These are phyloP conservation scores for Halesus radiatus DNA, from an alignment of 1,140 invertebrate genomes.

Conservation along the genomic window DNA sequence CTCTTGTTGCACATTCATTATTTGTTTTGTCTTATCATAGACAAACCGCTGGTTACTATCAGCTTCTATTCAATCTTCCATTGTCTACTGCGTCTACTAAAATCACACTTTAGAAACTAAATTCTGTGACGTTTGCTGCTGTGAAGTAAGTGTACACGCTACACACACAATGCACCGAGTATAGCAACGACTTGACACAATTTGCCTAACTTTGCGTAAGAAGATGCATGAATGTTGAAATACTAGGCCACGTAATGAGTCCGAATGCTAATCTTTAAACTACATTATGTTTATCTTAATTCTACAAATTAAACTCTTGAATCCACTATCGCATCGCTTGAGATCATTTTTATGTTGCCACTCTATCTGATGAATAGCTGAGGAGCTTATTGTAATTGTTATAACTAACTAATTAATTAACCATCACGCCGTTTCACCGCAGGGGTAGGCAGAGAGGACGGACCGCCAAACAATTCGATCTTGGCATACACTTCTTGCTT, in stretches of 20 bases:
- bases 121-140: background rate
- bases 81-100: background rate
- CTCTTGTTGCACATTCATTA: too few relatives aligned
- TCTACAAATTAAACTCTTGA: background rate
- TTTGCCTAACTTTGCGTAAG: background rate
- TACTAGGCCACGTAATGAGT: background rate
- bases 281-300: background rate
- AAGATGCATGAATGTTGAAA: background rate
- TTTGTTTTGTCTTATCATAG: background rate
- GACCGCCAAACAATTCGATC: too few relatives aligned
- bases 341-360: background rate
- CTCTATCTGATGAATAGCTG: background rate
- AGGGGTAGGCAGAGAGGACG: too few relatives aligned
- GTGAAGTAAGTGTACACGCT: background rate
- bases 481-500: too few relatives aligned
- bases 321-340: background rate
- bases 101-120: background rate
- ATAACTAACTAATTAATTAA: too few relatives aligned
- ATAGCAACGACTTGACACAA: conserved; percentile 5
- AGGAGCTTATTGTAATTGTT: background rate
- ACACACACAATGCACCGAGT: background rate
- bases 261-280: background rate
- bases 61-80: background rate
- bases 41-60: background rate
- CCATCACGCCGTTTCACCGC: too few relatives aligned